Conservation (phyloP, 2,113 vertebrate genomes). For the Notechis scutatus region DNA sequence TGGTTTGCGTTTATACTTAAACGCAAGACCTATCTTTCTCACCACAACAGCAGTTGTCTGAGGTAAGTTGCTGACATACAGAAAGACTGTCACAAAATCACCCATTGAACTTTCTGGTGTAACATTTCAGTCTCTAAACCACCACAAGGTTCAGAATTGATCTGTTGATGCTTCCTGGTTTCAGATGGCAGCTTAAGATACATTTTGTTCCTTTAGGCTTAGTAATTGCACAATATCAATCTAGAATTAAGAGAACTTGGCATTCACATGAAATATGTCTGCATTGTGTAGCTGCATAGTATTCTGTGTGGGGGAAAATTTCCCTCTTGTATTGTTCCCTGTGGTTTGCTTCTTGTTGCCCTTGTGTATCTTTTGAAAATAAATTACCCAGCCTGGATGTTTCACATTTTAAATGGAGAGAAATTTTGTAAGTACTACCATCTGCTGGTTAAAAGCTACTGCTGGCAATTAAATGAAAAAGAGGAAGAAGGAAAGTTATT, state of each 20-base stretch:
- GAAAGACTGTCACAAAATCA: not conserved
- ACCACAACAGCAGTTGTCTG: not conserved
- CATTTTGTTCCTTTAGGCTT: not conserved
- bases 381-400: not conserved
- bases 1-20: not conserved
- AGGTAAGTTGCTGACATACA: not conserved
- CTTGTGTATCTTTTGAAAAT: constrained; percentile 2
- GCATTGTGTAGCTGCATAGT: constrained; percentile 21
- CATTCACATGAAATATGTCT: constrained; percentile 8
- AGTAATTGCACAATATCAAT: not conserved
- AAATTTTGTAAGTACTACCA: constrained; percentile 55
- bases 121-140: not conserved
- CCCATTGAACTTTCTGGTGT: not conserved
- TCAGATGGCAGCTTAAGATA: not conserved
- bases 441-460: constrained; percentile 63
- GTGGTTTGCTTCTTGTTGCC: constrained; percentile 15
- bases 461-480: not conserved
- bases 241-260: not conserved
- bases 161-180: not conserved
- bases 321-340: not conserved
- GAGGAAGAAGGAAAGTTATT: not conserved
- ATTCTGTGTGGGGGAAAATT: not conserved
- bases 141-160: not conserved
- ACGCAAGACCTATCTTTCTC: not conserved
- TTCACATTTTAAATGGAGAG: not conserved